Conservation (phyloP, 2,797 vertebrate species). For the Mormyrus proboscirostris region DNA sequence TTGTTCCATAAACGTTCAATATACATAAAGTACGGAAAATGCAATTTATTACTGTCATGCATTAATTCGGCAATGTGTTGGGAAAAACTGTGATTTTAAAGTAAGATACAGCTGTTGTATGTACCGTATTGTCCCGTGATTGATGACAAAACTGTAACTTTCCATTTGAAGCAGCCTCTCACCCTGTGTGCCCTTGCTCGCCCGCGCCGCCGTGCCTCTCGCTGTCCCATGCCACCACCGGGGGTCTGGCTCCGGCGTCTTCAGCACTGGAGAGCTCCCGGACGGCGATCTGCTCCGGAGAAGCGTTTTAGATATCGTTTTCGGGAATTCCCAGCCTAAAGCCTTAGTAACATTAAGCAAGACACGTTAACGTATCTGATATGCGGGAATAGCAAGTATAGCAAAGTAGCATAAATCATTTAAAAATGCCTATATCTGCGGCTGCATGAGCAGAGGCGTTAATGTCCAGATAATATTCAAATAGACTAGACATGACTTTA, state of each 20-base stretch:
- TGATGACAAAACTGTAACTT: neutral
- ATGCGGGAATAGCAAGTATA: neutral
- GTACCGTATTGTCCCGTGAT: neutral
- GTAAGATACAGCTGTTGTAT: neutral
- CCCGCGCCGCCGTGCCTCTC: neutral
- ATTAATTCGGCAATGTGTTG: neutral
- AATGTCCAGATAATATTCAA: neutral
- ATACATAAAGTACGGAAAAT: neutral
- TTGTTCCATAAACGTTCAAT: neutral
- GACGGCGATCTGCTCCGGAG: neutral
- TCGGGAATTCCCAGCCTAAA: neutral
- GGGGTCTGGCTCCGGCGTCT: neutral
- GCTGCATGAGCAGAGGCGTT: neutral
- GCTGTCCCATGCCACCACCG: neutral
- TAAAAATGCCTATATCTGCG: neutral
- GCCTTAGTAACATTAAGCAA: neutral
- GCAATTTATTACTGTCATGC: neutral
- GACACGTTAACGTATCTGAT: neutral
- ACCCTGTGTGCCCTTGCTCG: neutral
- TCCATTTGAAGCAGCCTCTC: neutral
- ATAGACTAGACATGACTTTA: neutral
- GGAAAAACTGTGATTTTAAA: neutral
- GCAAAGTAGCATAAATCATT: neutral
- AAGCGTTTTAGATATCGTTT: neutral
- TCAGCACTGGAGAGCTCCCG: conserved; percentile 3